These are phyloP conservation scores for Drosophila obscura DNA, from an alignment of 1,140 invertebrate species.

Conservation along the genomic window DNA sequence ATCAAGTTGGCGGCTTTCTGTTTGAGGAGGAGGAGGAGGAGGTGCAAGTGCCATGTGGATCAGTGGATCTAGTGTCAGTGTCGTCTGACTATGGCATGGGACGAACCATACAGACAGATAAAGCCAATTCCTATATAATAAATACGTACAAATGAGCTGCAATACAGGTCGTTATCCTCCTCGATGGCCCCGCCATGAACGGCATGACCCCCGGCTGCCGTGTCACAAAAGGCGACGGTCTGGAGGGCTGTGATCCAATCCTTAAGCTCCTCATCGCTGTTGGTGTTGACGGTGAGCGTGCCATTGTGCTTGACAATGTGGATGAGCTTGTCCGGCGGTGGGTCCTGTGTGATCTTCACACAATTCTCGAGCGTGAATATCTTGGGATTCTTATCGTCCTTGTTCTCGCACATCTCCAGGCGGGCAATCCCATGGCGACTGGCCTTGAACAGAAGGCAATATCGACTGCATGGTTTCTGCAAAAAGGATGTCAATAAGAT, in stretches of 20 bases:
- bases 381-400: conserved; percentile 88
- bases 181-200: conserved; percentile 86
- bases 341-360: conserved; percentile 91
- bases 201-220: conserved; percentile 61
- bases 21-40: too few relatives aligned
- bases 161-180: conserved; percentile 94
- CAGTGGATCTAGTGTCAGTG: too few relatives aligned
- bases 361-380: conserved; percentile 93
- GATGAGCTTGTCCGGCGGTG: conserved; percentile 86
- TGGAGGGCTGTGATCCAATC: conserved; percentile 92
- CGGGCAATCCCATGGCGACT: conserved; percentile 93
- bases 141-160: conserved; percentile 86
- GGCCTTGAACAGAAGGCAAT: conserved; percentile 88
- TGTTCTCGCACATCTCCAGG: conserved; percentile 92
- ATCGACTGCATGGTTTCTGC: conserved; percentile 80
- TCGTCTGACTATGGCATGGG: too few relatives aligned
- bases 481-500: conserved; percentile 1
- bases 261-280: conserved; percentile 88
- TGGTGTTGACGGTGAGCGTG: conserved; percentile 89
- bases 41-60: too few relatives aligned
- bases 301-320: conserved; percentile 89
- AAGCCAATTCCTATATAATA: neutral
- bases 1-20: too few relatives aligned
- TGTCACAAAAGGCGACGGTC: conserved; percentile 91
- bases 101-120: too few relatives aligned